Evolutionary conservation across 2,888 invertebrate genomes (phyloP), one percentile per base, ranked within the genome.

Genomic region (Linnaemya tessellans): DNA sequence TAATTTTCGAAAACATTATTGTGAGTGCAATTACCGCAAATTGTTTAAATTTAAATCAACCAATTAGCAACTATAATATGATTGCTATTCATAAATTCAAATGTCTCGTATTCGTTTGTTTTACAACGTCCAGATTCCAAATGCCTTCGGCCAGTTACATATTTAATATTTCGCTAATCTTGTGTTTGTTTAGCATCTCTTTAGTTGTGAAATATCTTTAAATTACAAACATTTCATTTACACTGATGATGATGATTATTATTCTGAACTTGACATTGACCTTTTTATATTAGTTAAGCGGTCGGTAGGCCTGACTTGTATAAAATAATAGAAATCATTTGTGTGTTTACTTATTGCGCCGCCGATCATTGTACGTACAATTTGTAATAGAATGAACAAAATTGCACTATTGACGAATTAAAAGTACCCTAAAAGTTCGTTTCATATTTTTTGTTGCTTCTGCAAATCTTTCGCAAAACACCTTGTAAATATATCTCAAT

Each of bases 211-310:
- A 25, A 38, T 58, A 60, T 51, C 49, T 46, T 68, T 41, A 80
- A 80, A 80, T 80, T 80, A 43, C 5, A 30, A 30, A 30, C 60
- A 74, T 74, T 74, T 80, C 25, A 80, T 67, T 74, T 67, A 30
- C 30, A 15, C 18, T 30, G 18, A 79, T 25, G 35, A 35, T 8
- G 15, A 70, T 30, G 20, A 43, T 78, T 78, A 84, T 84, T 84
- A 78, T 71, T 84, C 78, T 84, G 84, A 73, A 81, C 84, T 84
- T 84, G 84, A 81, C 84, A 84, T 78, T 84, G 84, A 84, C 81
- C 77, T 84, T 80, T 80, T 60, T 58, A 30, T n/a, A n/a, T n/a
- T n/a, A n/a, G n/a, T 38, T 65, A 41, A 20, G 60, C 74, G 64
- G 22, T 60, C 78, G 62, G 25, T 54, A 65, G 54, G 74, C 75